Percentiles rank a stretch among this genome's conserved stretches.
phyloP scores from a whole-genome alignment of 53 echinoderm and acorn worm genomes.

The Crossaster papposus region DNA sequence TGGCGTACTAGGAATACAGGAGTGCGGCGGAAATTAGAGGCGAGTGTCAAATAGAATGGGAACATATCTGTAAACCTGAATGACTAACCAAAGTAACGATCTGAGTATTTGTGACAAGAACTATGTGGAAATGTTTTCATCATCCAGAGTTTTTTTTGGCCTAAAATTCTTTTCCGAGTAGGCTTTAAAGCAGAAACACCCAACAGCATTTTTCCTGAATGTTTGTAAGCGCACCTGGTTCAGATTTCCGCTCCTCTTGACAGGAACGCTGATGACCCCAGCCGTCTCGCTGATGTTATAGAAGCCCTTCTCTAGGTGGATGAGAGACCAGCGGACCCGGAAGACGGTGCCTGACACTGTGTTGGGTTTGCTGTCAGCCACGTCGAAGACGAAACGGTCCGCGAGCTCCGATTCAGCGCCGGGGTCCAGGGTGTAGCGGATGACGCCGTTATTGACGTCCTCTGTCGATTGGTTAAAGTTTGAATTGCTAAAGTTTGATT shows the following conservation, averaged over 20 bases:
- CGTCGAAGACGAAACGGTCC: conserved; percentile 94
- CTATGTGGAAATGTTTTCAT: too few species aligned
- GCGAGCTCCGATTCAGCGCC: conserved; percentile 71
- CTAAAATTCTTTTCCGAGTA: too few species aligned
- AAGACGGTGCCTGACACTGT: conserved; percentile 87
- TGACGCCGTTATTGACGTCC: conserved; percentile 93
- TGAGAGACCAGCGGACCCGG: conserved; percentile 90
- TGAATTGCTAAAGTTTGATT: too few species aligned
- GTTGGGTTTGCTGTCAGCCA: conserved; percentile 96
- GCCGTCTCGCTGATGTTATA: conserved; percentile 95
- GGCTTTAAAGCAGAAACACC: background rate
- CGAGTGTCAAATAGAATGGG: background rate
- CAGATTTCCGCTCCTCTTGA: conserved; percentile 90
- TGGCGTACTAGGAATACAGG: conserved; percentile 76
- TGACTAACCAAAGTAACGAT: too few species aligned
- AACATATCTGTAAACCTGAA: background rate
- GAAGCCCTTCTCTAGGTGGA: conserved; percentile 83
- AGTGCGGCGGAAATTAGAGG: background rate
- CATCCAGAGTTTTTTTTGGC: too few species aligned
- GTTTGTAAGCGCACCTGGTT: conserved; percentile 77
- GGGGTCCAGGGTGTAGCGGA: conserved; percentile 73
- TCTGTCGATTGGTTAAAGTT: conserved; percentile 64
- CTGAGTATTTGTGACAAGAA: too few species aligned
- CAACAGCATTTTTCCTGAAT: background rate
- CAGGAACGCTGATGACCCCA: conserved; percentile 81